A percentile compares a stretch with the other conserved stretches of the same genome.
Conservation (phyloP, 2,888 invertebrate species). For the Epicampocera succincta region DNA sequence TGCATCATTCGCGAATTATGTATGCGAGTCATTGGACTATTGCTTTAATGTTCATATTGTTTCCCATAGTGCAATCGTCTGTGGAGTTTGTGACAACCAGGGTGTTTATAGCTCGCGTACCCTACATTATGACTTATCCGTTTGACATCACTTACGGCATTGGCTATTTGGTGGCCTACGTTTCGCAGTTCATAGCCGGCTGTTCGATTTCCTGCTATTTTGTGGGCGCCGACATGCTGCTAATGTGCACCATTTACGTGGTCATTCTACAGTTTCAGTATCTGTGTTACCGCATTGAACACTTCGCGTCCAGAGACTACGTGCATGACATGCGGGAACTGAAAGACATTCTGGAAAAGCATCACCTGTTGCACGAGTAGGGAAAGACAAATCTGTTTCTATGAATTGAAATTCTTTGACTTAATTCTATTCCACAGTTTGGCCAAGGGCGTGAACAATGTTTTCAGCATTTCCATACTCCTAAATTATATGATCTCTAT, state of each 20-base stretch:
- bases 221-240: slow-evolving; percentile 71
- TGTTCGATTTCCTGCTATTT: slow-evolving; percentile 62
- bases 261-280: slow-evolving; percentile 72
- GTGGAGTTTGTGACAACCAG: slow-evolving; percentile 57
- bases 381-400: not conserved
- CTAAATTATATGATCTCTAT: slow-evolving; percentile 71
- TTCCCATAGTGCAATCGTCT: slow-evolving; percentile 70
- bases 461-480: slow-evolving; percentile 71
- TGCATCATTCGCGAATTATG: slow-evolving; percentile 52
- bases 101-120: slow-evolving; percentile 55
- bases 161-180: slow-evolving; percentile 55
- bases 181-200: slow-evolving; percentile 57
- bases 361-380: slow-evolving; percentile 70
- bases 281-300: slow-evolving; percentile 65
- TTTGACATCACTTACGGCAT: slow-evolving; percentile 56
- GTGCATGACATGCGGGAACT: slow-evolving; percentile 68
- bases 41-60: slow-evolving; percentile 70
- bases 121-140: slow-evolving; percentile 70
- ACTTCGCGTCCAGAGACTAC: slow-evolving; percentile 64
- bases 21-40: slow-evolving; percentile 59
- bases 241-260: slow-evolving; percentile 66
- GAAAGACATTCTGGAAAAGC: slow-evolving; percentile 65
- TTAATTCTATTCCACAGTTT: slow-evolving; percentile 49
- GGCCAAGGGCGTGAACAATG: slow-evolving; percentile 65
- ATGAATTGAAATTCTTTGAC: not conserved